These are phyloP conservation scores for Sandelia bainsii DNA, from an alignment of 2,797 vertebrate species.

Conservation along the genomic window DNA sequence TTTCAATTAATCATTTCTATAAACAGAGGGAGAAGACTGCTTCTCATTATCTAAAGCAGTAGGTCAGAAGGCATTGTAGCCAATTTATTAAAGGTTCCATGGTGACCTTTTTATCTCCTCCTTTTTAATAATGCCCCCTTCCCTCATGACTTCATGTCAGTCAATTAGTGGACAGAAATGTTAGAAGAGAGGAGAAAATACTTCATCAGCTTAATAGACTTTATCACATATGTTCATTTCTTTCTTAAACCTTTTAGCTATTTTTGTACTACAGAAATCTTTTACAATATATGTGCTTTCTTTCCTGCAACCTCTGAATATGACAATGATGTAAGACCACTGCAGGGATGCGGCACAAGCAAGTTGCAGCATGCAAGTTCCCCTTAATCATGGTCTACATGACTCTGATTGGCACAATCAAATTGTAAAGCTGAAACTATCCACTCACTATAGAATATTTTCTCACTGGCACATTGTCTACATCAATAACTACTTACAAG, in stretches of 20 bases:
- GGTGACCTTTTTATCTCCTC: slow-evolving; percentile 62
- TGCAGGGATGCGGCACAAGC: slow-evolving; percentile 42
- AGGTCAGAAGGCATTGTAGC: slow-evolving; percentile 57
- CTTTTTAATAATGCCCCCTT: slow-evolving; percentile 52
- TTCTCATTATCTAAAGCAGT: slow-evolving; percentile 60
- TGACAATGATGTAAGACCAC: slow-evolving; percentile 52
- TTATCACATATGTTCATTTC: slow-evolving; percentile 10
- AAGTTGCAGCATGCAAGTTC: slow-evolving; percentile 17
- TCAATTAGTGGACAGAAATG: slow-evolving; percentile 43
- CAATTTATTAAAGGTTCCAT: slow-evolving; percentile 68
- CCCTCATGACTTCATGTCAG: slow-evolving; percentile 39
- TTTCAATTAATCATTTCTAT: slow-evolving; percentile 46
- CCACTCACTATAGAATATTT: slow-evolving; percentile 29
- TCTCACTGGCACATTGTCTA: slow-evolving; percentile 31
- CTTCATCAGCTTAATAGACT: neutral
- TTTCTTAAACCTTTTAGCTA: neutral
- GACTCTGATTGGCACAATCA: slow-evolving; percentile 34
- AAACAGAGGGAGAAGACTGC: slow-evolving; percentile 23
- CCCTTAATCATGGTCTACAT: slow-evolving; percentile 41
- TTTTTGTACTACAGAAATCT: neutral
- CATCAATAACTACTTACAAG: slow-evolving; percentile 23
- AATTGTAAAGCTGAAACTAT: slow-evolving; percentile 39
- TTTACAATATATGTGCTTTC: neutral
- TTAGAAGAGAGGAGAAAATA: slow-evolving; percentile 5
- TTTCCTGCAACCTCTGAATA: slow-evolving; percentile 34